phyloP scores from a whole-genome alignment of 2,113 vertebrate species.

The Pollachius pollachius region DNA sequence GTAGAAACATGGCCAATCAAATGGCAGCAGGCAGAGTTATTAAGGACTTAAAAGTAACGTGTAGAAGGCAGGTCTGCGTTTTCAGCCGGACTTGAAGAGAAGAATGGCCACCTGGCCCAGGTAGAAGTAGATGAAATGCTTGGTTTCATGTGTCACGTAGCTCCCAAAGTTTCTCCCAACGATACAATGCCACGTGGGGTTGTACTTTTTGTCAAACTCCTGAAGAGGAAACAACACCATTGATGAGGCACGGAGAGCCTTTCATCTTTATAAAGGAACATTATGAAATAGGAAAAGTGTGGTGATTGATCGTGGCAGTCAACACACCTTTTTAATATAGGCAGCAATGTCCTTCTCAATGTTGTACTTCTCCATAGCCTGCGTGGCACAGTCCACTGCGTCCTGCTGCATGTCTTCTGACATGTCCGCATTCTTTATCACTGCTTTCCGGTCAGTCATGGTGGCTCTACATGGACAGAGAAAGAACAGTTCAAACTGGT shows the following conservation, averaged over 20 bases:
- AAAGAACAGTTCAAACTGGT: not conserved
- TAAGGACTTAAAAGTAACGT: constrained; percentile 29
- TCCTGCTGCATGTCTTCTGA: constrained; percentile 99
- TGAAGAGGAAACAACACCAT: constrained; percentile 44
- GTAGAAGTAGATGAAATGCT: constrained; percentile 99
- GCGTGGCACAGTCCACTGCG: constrained; percentile 95
- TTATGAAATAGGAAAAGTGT: not conserved
- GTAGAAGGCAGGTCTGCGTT: constrained; percentile 6
- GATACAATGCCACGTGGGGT: constrained; percentile 98
- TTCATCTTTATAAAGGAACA: not conserved
- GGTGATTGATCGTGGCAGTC: not conserved
- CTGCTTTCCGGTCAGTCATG: constrained; percentile 97
- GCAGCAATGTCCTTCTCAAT: constrained; percentile 99
- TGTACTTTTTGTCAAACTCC: constrained; percentile 99
- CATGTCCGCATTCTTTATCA: constrained; percentile 99
- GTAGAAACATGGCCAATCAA: constrained; percentile 41
- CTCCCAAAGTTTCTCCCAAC: constrained; percentile 99
- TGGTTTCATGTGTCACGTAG: constrained; percentile 98
- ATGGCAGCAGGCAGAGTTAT: constrained; percentile 27
- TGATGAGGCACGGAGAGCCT: not conserved
- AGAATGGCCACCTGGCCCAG: constrained; percentile 98
- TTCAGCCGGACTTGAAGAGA: constrained; percentile 96
- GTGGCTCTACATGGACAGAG: constrained; percentile 54
- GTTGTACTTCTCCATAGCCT: constrained; percentile 99
- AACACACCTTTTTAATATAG: constrained; percentile 94